Evolutionary conservation across 2,113 vertebrate species (phyloP).

Genomic region (Eulacestoma nigropectus): DNA sequence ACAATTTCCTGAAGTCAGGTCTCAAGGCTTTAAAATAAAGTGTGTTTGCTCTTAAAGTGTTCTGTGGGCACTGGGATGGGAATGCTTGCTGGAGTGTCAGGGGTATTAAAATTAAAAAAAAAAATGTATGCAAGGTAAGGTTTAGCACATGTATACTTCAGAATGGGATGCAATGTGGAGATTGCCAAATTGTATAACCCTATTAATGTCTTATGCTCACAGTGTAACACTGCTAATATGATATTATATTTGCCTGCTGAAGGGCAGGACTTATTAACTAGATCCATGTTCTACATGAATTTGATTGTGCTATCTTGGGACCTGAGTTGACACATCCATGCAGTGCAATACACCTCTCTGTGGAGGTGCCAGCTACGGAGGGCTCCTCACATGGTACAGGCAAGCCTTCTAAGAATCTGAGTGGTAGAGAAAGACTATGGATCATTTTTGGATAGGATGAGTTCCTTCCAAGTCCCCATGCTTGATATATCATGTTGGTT

Average conservation of each 20-base stretch:
- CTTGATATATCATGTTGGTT: not conserved
- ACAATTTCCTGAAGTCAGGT: constrained; percentile 23
- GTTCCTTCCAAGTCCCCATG: fast-evolving
- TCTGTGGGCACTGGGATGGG: not conserved
- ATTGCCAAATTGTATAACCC: not conserved
- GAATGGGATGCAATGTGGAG: not conserved
- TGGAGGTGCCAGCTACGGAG: not conserved
- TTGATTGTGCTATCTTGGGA: not conserved
- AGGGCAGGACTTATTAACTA: not conserved
- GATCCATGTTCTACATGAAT: not conserved
- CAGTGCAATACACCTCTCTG: not conserved
- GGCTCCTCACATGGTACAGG: not conserved
- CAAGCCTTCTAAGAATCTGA: not conserved
- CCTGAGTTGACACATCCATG: not conserved
- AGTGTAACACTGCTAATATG: not conserved
- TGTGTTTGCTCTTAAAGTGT: constrained; percentile 5
- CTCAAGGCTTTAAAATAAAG: constrained; percentile 34
- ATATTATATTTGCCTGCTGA: not conserved
- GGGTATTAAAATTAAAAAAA: not conserved
- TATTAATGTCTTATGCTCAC: not conserved
- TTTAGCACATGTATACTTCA: not conserved
- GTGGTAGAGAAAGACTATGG: not conserved
- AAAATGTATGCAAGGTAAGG: not conserved
- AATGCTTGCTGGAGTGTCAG: not conserved
- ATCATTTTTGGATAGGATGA: not conserved